Evolutionary conservation across 2,113 vertebrate genomes (phyloP), one percentile per base, ranked within the genome.

Genomic region (Eclectus roratus): DNA sequence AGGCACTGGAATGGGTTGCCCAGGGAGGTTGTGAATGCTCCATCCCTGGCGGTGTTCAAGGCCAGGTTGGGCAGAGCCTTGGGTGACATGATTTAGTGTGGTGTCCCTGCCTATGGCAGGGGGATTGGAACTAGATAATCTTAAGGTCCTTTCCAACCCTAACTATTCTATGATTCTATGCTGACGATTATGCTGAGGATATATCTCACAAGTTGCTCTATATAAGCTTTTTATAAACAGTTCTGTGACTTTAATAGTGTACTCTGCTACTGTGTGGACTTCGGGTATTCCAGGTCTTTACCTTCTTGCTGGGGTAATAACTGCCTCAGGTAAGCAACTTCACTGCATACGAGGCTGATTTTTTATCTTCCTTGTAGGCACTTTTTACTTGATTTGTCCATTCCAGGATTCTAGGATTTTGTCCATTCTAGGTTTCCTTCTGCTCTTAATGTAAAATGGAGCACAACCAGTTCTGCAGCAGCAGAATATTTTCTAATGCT

Each of bases 311-410:
- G 2, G 29, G 25, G 12, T 55, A 55, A 15, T 28, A 53, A n/a
- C 0, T 11, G 19, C 9, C 14, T 44, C 3, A 4, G 39, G 56
- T 41, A 77, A 85, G 19, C 0, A 5, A 46, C 9, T 63, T 43
- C 15, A 63, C 49, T 70, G 13, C 10, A 4, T 86, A 83, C 7
- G 28, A 53, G 3, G 8, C 41, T 52, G n/a, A 28, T 44, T 33
- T 84, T 46, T 43, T 29, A 11, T 77, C 31, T 84, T 69, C 41
- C 33, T 20, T 24, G 46, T 16, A 47, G 19, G 11, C 43, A 17
- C 28, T 80, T 82, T 7, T 1, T 49, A 15, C 29, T 17, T 43
- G 9, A 28, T 86, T 68, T 37, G 17, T 15, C 46, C 6, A 3
- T 73, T 41, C 23, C 33, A 58, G 33, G 33, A 58, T 35, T 58